A percentile compares a stretch with the other conserved stretches of the same genome.
phyloP scores from a whole-genome alignment of 2,113 vertebrate species.

The Bufo bufo region DNA sequence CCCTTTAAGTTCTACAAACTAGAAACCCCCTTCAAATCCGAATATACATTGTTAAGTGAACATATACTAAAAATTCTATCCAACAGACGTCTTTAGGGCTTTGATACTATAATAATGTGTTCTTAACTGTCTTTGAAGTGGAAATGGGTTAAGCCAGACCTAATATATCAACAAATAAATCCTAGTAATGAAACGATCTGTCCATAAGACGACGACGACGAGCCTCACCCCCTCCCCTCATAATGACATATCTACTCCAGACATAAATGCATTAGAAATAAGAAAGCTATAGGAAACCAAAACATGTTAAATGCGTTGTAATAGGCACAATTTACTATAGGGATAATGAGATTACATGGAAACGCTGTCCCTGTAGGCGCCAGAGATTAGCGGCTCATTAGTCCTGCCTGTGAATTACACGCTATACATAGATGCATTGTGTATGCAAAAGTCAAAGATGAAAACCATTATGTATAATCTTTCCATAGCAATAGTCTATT shows the following conservation, averaged over 20 bases:
- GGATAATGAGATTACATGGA: constrained; percentile 23
- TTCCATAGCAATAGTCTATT: not conserved
- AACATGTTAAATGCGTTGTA: constrained; percentile 10
- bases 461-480: not conserved
- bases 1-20: too few relatives aligned
- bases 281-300: not conserved
- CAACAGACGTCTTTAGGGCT: not conserved
- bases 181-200: not conserved
- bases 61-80: not conserved
- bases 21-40: too few relatives aligned
- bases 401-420: not conserved
- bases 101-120: not conserved
- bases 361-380: not conserved
- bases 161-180: not conserved
- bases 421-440: constrained; percentile 1
- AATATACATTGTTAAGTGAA: not conserved
- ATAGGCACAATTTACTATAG: not conserved
- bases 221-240: not conserved
- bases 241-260: not conserved
- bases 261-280: not conserved
- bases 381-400: constrained; percentile 7
- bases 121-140: not conserved
- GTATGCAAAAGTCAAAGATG: constrained; percentile 32
- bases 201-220: not conserved
- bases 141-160: not conserved